A percentile compares a stretch with the other conserved stretches of the same genome.
Conservation (phyloP, 2,888 invertebrate genomes). For the Brenthis ino region DNA sequence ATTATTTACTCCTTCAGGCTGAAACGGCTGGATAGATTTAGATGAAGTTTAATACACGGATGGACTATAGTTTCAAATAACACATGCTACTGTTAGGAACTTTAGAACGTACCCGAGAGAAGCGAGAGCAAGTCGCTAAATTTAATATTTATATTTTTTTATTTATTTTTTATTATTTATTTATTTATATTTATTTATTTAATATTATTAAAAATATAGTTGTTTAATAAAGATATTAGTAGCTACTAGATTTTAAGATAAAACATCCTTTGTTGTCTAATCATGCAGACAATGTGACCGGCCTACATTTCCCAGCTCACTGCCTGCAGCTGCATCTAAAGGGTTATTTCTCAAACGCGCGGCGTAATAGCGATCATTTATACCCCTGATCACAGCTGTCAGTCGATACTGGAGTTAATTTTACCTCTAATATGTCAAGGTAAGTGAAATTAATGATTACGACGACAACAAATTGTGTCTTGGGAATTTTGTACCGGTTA, state of each 20-base stretch:
- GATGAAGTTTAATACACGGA: too few species aligned
- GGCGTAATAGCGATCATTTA: conserved; percentile 66
- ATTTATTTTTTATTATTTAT: too few species aligned
- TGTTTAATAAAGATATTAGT: background rate
- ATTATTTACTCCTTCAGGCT: too few species aligned
- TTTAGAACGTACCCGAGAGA: too few species aligned
- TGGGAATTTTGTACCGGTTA: background rate
- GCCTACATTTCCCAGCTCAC: conserved; percentile 50
- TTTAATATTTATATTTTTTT: too few species aligned
- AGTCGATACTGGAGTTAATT: conserved; percentile 55
- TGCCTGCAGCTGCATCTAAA: conserved; percentile 63
- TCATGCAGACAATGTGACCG: conserved; percentile 44
- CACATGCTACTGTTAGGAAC: too few species aligned
- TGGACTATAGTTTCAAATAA: too few species aligned
- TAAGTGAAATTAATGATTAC: conserved; percentile 14
- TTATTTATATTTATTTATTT: background rate
- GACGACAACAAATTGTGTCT: conserved; percentile 1
- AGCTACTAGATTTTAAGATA: background rate
- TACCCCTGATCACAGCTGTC: conserved; percentile 63
- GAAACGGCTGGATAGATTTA: too few species aligned
- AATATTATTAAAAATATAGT: background rate
- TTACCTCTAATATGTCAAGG: conserved; percentile 40
- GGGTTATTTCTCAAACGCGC: conserved; percentile 72
- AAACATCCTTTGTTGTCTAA: conserved; percentile 15
- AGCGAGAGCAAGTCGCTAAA: too few species aligned